Conservation (phyloP, 2,888 invertebrate genomes). For the Polyploca ridens region DNA sequence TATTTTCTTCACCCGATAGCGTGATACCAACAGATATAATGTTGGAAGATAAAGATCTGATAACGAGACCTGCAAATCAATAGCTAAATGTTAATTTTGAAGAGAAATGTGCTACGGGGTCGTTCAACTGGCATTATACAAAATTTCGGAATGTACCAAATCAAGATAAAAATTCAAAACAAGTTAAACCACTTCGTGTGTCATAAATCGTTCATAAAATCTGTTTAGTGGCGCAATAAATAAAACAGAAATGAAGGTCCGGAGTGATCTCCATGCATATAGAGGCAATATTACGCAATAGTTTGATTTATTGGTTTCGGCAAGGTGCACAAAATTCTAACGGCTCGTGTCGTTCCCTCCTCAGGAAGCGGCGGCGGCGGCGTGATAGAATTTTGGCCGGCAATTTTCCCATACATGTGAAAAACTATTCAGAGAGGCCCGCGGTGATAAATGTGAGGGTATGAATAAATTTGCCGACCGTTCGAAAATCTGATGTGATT, state of each 20-base stretch:
- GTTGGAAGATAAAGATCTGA: slow-evolving; percentile 18
- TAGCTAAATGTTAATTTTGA: slow-evolving; percentile 12
- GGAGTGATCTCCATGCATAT: slow-evolving; percentile 75
- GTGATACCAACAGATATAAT: neutral
- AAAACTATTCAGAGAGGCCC: slow-evolving; percentile 71
- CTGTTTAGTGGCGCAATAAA: slow-evolving; percentile 75
- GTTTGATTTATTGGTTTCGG: slow-evolving; percentile 81
- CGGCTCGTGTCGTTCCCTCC: slow-evolving; percentile 59
- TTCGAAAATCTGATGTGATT: slow-evolving; percentile 75
- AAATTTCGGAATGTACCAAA: slow-evolving; percentile 36
- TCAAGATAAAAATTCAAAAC: slow-evolving; percentile 46
- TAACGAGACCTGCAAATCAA: slow-evolving; percentile 11
- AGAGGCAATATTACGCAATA: slow-evolving; percentile 79
- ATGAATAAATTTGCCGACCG: slow-evolving; percentile 78
- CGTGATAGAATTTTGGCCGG: slow-evolving; percentile 76
- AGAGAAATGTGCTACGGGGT: slow-evolving; percentile 24
- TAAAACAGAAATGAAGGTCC: slow-evolving; percentile 62
- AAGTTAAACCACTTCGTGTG: slow-evolving; percentile 40
- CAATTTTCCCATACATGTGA: slow-evolving; percentile 76
- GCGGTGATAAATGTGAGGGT: slow-evolving; percentile 78
- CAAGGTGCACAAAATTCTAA: slow-evolving; percentile 79
- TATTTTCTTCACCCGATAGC: slow-evolving; percentile 18
- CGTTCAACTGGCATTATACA: slow-evolving; percentile 33
- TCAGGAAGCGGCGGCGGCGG: slow-evolving; percentile 33
- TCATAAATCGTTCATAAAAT: slow-evolving; percentile 72